Percentiles rank a stretch among this genome's conserved stretches.
These are phyloP conservation scores for Diceros bicornis DNA, from an alignment of 2,797 vertebrate genomes.

Conservation along the genomic window DNA sequence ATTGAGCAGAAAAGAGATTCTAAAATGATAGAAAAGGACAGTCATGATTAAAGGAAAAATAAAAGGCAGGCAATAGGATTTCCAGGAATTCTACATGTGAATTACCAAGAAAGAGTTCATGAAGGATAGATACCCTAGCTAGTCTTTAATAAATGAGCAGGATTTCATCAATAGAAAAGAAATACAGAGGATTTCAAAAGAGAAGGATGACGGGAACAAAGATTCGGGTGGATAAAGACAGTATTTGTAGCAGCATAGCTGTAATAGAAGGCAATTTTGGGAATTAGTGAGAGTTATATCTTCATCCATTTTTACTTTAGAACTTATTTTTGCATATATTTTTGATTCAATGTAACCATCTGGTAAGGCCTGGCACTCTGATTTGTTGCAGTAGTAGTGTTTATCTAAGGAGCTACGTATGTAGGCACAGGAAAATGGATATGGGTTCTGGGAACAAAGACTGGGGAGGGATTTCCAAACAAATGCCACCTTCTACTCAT, in stretches of 20 bases:
- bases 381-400: constrained; percentile 82
- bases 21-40: constrained; percentile 20
- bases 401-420: constrained; percentile 76
- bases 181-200: neutral
- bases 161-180: neutral
- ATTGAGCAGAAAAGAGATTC: neutral
- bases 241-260: constrained; percentile 65
- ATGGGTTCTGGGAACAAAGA: constrained; percentile 78
- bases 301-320: constrained; percentile 82
- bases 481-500: constrained; percentile 69
- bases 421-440: constrained; percentile 74
- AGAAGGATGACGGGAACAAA: neutral
- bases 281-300: constrained; percentile 80
- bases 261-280: constrained; percentile 74
- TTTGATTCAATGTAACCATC: constrained; percentile 85
- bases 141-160: neutral
- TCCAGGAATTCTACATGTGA: neutral
- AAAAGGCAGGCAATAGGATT: neutral
- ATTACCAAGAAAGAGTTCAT: neutral
- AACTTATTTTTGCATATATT: constrained; percentile 83
- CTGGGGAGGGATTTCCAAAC: constrained; percentile 79
- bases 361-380: constrained; percentile 80
- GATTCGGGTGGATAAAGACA: constrained; percentile 22
- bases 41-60: constrained; percentile 1
- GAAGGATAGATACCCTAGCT: neutral